Base-by-base conservation (phyloP, 2,797 vertebrate species). In the Decapterus maruadsi region DNA sequence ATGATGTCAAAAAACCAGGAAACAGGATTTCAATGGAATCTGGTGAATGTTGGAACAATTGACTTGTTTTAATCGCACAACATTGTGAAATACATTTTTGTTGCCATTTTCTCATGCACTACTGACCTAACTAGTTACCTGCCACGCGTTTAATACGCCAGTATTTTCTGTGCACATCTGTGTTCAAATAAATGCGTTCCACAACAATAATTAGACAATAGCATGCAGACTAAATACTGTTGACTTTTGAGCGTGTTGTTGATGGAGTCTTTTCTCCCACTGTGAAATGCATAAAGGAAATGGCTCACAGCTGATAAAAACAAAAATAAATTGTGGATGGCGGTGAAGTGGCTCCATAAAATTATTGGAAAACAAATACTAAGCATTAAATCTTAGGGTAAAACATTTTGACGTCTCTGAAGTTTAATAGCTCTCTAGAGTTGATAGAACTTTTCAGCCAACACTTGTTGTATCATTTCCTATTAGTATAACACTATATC, bases 81-180 rank as follows among this genome's bases (percentile, higher is more conserved):
- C 8, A 58, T 34, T 17, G 10, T 38, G 4, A 31, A 6, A 29
- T 46, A 36, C 10, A 42, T 17, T 2, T 57, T 50, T 53, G n/a
- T 61, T 61, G 22, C 20, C n/a, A 54, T 9, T 38, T 71, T 78
- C 31, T 45, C 55, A 31, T 62, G 36, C 65, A 59, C 55, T 20
- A 31, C n/a, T 65, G 45, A 22, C 34, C 38, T 48, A 12, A 45
- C 11, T n/a, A 4, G 11, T 59, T 51, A 19, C 20, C 14, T 55
- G 29, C 14, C 48, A 65, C 31, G 22, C 16, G 13, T 55, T 12
- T 68, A 16, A 38, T 75, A 46, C 43, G n/a, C 54, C n/a, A 45
- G 59, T 68, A 50, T 12, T 55, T 40, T 57, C 9, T n/a, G n/a
- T 50, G 19, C 46, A 50, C 43, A 34, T 36, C 43, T 8, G 11